phyloP scores from a whole-genome alignment of 2,888 invertebrate genomes.

The Dynastes hyllus region DNA sequence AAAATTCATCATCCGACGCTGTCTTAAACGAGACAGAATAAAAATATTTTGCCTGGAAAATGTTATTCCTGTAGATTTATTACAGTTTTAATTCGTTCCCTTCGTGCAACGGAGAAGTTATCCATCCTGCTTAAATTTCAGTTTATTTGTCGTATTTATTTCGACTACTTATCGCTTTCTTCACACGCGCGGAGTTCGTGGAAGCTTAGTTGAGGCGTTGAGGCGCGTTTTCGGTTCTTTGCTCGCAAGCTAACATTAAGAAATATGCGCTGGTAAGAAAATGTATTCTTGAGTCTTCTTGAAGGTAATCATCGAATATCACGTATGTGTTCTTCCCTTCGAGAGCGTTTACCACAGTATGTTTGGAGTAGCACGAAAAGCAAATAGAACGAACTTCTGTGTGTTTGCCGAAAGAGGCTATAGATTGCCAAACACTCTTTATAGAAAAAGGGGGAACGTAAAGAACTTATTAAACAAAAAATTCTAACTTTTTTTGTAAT shows the following conservation, averaged over 20 bases:
- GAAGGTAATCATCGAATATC: neutral
- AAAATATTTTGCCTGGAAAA: slow-evolving; percentile 50
- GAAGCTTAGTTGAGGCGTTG: neutral
- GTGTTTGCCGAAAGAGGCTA: too few relatives aligned
- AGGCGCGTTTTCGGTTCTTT: neutral
- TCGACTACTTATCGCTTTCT: slow-evolving; percentile 27
- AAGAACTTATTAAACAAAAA: too few relatives aligned
- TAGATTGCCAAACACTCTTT: too few relatives aligned
- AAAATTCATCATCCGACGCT: slow-evolving; percentile 49
- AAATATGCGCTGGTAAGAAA: slow-evolving; percentile 6
- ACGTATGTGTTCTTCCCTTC: neutral
- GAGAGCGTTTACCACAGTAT: too few relatives aligned
- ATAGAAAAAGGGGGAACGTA: too few relatives aligned
- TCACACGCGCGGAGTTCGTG: neutral
- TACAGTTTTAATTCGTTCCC: slow-evolving; percentile 50
- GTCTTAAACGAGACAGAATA: slow-evolving; percentile 50
- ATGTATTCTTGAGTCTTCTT: neutral
- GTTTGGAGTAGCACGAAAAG: too few relatives aligned
- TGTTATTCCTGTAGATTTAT: slow-evolving; percentile 51
- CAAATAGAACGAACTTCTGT: too few relatives aligned
- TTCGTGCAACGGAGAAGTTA: slow-evolving; percentile 40
- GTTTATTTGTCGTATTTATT: slow-evolving; percentile 52
- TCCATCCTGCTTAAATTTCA: slow-evolving; percentile 53
- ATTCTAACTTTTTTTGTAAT: too few relatives aligned
- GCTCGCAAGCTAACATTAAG: slow-evolving; percentile 11